Percentiles rank a stretch among this genome's conserved stretches.
Conservation (phyloP, 2,797 vertebrate genomes). For the Spheniscus humboldti region DNA sequence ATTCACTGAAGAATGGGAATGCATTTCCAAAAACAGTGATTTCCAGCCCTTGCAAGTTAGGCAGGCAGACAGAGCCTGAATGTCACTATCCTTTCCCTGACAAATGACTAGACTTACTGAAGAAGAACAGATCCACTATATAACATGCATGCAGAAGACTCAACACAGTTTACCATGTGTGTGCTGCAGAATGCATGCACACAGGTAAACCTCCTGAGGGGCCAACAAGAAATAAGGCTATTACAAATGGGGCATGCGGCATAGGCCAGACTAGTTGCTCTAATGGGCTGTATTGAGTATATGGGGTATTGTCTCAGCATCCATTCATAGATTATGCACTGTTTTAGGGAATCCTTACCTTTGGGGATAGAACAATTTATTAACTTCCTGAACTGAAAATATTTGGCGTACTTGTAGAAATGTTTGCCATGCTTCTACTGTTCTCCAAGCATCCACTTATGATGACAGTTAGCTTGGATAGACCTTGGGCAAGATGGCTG, state of each 20-base stretch:
- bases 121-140: neutral
- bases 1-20: neutral
- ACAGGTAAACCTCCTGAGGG: neutral
- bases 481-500: neutral
- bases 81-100: neutral
- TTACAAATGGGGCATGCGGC: neutral
- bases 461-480: neutral
- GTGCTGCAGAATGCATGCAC: neutral
- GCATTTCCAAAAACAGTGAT: neutral
- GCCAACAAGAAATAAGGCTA: neutral
- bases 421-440: neutral
- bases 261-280: neutral
- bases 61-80: neutral
- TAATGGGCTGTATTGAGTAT: neutral
- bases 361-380: neutral
- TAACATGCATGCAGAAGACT: neutral
- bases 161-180: accelerated
- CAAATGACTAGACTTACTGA: neutral
- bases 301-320: neutral
- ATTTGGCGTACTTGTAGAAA: neutral
- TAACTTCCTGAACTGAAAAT: neutral
- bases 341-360: neutral
- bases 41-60: neutral
- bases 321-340: neutral
- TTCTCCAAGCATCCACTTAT: neutral